Evolutionary conservation across 2,113 vertebrate species (phyloP), one percentile per base, ranked within the genome.

Genomic region (Pimephales promelas): DNA sequence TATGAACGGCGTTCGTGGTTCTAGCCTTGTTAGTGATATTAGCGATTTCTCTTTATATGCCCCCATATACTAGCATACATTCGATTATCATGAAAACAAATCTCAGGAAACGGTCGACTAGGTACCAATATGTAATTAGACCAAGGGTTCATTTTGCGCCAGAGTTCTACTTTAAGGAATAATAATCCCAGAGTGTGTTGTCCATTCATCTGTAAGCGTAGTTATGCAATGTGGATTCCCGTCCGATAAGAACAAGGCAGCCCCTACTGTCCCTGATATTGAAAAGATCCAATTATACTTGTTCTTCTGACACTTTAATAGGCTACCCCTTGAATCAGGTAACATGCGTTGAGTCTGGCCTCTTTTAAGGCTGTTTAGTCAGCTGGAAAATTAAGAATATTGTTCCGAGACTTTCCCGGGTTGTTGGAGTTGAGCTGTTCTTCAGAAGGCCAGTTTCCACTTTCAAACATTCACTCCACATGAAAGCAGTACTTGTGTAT

Each of bases 331-430:
- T 40, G 16, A 89, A 49, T 78, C 4, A 79, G 45, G 71, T 74
- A 24, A 84, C 68, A 75, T 84, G 57, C 79, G 82, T 70, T 56
- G 31, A 83, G 70, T 85, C 77, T 61, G 47, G 59, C 81, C 79
- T 85, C 83, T 87, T 81, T 87, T 86, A 88, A 89, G 73, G 34
- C 75, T 75, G 80, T 81, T 82, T 82, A 88, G 76, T 86, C 84
- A 86, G 76, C 83, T 79, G 68, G 85, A 86, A 90, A 85, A 88
- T 86, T 20, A 84, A 80, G 54, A 80, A 26, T 79, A 74, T 45
- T 45, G 52, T 31, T 45, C 74, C 34, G 18, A 72, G 64, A 62
- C 59, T 80, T 84, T 80, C 52, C 36, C 2, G 31, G n/a, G 5
- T 79, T 24, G 10, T 75, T 49, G 45, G 2, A n/a, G 43, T 7